phyloP scores from a whole-genome alignment of 2,113 vertebrate species.

The Illadopsis cleaveri region DNA sequence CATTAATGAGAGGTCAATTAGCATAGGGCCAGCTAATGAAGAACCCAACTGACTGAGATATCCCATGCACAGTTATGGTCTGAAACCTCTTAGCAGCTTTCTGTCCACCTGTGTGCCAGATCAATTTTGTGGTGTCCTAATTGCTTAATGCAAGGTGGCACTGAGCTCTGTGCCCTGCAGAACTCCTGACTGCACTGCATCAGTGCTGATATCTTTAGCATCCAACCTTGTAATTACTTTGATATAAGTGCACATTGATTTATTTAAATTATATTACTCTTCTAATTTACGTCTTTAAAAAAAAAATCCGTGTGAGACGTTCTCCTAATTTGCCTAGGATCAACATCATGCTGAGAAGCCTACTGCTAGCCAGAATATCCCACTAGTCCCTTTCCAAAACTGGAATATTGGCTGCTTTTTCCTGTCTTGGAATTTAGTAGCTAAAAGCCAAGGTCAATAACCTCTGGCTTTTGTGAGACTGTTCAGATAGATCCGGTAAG shows the following conservation, averaged over 20 bases:
- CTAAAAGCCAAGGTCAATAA: not conserved
- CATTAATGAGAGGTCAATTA: not conserved
- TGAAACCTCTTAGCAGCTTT: not conserved
- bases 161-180: not conserved
- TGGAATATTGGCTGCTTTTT: not conserved
- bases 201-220: not conserved
- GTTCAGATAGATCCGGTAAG: not conserved
- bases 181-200: not conserved
- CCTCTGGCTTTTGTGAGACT: not conserved
- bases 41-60: not conserved
- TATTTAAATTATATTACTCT: not conserved
- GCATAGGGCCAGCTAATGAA: not conserved
- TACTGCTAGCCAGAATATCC: not conserved
- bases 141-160: not conserved
- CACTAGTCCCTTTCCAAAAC: not conserved
- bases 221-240: not conserved
- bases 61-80: not conserved
- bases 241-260: not conserved
- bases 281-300: not conserved
- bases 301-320: accelerated
- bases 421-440: not conserved
- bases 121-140: not conserved
- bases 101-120: not conserved
- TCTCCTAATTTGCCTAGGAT: not conserved
- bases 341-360: not conserved